Base-by-base conservation (phyloP, 2,113 vertebrate genomes). In the Peromyscus californicus region DNA sequence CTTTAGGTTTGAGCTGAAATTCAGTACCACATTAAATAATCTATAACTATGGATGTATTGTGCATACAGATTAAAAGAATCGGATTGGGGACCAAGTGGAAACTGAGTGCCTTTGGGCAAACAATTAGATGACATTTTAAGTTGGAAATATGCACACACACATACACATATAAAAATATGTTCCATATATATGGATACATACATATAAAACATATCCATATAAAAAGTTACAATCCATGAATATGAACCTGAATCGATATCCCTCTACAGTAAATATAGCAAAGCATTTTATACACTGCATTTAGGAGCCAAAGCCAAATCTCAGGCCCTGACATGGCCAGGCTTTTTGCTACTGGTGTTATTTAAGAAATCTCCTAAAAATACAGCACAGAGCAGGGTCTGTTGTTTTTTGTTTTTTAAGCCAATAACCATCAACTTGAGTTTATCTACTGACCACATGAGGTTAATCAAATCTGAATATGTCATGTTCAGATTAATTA, bases 1-100 rank as follows among this genome's bases (percentile, higher is more conserved):
- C 97, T 98, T 99, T 87, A 94, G 90, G 97, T 98, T 98, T 96
- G 97, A 95, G 48, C 89, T 95, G n/a, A 88, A 95, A 98, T 97
- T 92, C 51, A 98, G 95, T 92, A 84, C 74, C 93, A 94, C n/a
- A 96, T 82, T 94, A 97, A 89, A 98, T 97, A 98, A 98, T 97
- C 96, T 97, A 95, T 97, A 97, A 92, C 85, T 89, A 80, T 59
- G 54, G 92, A 98, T 98, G 96, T 91, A 80, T 89, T 45, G 91
- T 97, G 92, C 97, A 97, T 91, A 91, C 93, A 93, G 98, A 98
- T 98, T 98, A 96, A 98, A 98, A 94, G 96, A 96, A 96, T 54
- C 95, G 90, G 33, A 31, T 92, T 96, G 94, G 39, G 42, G 69
- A 65, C 12, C 8, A 91, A 79, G 80, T 89, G 65, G 93, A 98